These are phyloP conservation scores for Pelmatolapia mariae DNA, from an alignment of 2,113 vertebrate genomes.

Conservation along the genomic window DNA sequence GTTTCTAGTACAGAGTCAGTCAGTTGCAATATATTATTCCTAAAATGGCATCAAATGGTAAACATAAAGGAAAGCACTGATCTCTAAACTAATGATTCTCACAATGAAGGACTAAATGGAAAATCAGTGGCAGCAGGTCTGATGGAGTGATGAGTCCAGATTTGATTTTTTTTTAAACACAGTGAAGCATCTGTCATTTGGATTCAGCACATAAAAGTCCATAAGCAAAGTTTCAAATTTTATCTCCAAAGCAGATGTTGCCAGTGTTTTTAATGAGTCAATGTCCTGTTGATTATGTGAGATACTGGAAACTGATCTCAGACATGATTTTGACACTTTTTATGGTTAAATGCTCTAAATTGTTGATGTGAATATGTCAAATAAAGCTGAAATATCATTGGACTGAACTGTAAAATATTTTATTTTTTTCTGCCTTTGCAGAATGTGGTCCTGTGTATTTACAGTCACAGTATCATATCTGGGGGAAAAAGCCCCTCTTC, in stretches of 20 bases:
- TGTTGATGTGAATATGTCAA: background rate
- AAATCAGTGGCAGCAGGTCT: background rate
- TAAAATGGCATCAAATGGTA: background rate
- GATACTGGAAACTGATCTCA: background rate
- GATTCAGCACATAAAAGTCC: background rate
- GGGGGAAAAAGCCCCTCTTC: rapidly evolving
- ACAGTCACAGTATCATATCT: background rate
- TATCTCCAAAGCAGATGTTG: background rate
- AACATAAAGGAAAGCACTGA: background rate
- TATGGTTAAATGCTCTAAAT: background rate
- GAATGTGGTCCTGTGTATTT: background rate
- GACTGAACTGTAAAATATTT: background rate
- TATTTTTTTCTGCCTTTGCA: background rate
- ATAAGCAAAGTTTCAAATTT: background rate
- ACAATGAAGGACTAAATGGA: background rate
- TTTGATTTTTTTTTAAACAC: background rate
- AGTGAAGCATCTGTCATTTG: background rate
- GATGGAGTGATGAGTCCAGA: background rate
- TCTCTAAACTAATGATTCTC: background rate
- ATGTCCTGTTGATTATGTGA: background rate
- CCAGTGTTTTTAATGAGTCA: background rate
- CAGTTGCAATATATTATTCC: background rate
- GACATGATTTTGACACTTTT: background rate
- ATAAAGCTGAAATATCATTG: background rate
- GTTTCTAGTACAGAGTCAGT: background rate